Evolutionary conservation across 2,888 invertebrate species (phyloP).

Genomic region (Tiliacea aurago): DNA sequence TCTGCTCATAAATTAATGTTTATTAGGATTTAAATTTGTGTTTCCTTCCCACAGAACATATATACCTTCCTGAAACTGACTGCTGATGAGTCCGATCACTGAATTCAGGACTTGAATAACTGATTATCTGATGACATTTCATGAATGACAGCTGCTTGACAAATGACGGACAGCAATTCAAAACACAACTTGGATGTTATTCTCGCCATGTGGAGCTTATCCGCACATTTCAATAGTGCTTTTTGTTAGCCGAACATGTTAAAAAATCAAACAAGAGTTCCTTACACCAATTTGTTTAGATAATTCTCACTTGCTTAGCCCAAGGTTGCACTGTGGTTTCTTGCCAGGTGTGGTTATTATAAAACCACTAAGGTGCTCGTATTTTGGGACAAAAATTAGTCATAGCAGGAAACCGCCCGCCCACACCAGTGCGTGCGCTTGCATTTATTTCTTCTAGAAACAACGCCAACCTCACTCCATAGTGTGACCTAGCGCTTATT

Average conservation of each 20-base stretch:
- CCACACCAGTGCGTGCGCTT: too few relatives aligned
- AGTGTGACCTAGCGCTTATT: background rate
- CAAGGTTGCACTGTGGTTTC: background rate
- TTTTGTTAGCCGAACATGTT: background rate
- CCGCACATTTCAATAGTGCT: background rate
- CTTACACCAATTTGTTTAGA: too few relatives aligned
- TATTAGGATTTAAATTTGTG: background rate
- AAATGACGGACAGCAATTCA: too few relatives aligned
- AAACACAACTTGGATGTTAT: background rate
- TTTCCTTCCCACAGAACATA: conserved; percentile 10
- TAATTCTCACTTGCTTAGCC: background rate
- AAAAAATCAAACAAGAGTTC: background rate
- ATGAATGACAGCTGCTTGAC: background rate
- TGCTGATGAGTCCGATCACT: too few relatives aligned
- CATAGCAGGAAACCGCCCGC: background rate
- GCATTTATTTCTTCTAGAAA: background rate
- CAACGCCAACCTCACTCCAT: background rate
- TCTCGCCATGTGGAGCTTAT: conserved; percentile 5
- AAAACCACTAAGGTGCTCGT: background rate
- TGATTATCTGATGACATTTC: conserved; percentile 39
- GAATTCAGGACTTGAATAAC: too few relatives aligned
- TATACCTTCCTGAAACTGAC: too few relatives aligned
- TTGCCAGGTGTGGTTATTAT: background rate
- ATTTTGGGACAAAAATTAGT: background rate
- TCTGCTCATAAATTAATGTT: background rate